Evolutionary conservation across 2,113 vertebrate genomes (phyloP), one percentile per base, ranked within the genome.

Genomic region (Chamaea fasciata): DNA sequence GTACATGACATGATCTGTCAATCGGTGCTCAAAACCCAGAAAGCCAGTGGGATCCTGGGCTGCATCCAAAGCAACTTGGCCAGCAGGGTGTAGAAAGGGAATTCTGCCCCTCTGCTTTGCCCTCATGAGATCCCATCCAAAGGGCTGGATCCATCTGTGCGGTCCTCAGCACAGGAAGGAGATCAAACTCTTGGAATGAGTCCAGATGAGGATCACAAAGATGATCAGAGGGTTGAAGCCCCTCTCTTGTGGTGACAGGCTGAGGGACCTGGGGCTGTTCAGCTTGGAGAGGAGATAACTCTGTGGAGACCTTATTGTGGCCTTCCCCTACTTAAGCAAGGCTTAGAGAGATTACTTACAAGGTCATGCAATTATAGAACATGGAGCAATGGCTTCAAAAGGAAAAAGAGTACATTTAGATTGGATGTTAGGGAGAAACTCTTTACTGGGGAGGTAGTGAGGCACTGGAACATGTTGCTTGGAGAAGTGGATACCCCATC

Each of bases 51-150:
- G 17, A 30, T 49, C 31, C 26, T 31, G 26, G 19, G 20, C 11
- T 57, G 11, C 16, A 30, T 57, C 13, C 31, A 42, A 76, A 50
- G 60, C 26, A 42, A 24, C 4, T 6, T 42, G 35, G 26, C 19
- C 35, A 35, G 13, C 21, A n/a, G 42, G 21, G 15, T 35, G 22
- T 50, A 11, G 31, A 39, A 39, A 50, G 10, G 37, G 7, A 11
- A 31, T 73, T 49, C 35, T 65, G 8, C 31, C 9, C 21, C 6
- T 80, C 17, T 64, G 4, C 9, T 64, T 11, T 64, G 35, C 17
- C 18, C 12, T 49, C 0, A 0, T 50, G 76, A 64, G 31, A 73
- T 31, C 14, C 26, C 6, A 27, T 41, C 14, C 6, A 1, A 63
- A 56, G 42, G 31, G 11, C 9, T 56, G 21, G 8, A 24, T 41